Conservation (phyloP, 30 jellyfish, hydroid and myxozoan genomes). For the Hydractinia echinata region DNA sequence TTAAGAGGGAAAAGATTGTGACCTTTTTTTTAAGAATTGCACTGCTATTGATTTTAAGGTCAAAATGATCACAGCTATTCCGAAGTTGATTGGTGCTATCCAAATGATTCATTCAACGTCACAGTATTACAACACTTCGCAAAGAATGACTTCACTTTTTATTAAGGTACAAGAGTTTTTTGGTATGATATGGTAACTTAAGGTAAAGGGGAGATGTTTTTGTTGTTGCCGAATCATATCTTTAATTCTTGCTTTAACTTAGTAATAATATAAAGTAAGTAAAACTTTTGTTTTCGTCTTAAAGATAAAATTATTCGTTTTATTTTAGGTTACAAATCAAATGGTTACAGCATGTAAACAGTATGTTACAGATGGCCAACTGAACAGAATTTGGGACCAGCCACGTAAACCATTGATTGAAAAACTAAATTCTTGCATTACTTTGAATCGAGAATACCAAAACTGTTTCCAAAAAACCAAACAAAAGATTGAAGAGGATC, state of each 20-base stretch:
- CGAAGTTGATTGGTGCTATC: constrained; percentile 89
- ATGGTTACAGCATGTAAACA: constrained; percentile 96
- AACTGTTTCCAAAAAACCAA: constrained; percentile 87
- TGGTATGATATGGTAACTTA: not conserved
- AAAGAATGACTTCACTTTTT: constrained; percentile 94
- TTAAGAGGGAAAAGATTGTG: too few relatives aligned
- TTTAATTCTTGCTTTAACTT: not conserved
- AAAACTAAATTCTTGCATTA: constrained; percentile 59
- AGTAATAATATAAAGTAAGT: not conserved
- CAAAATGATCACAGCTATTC: constrained; percentile 76
- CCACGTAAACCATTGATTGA: constrained; percentile 56
- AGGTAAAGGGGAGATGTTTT: not conserved
- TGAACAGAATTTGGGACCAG: constrained; percentile 79
- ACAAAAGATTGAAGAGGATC: constrained; percentile 55
- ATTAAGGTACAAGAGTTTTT: constrained; percentile 59
- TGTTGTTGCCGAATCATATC: not conserved
- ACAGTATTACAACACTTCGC: constrained; percentile 95
- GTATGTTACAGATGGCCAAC: constrained; percentile 66
- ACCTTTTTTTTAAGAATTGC: too few relatives aligned
- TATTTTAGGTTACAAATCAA: constrained; percentile 85
- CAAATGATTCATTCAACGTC: constrained; percentile 92
- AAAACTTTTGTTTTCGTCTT: not conserved
- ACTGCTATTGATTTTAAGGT: constrained; percentile 27
- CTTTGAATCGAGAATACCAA: constrained; percentile 74
- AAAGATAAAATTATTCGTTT: not conserved